These are phyloP conservation scores for Emmelina monodactyla DNA, from an alignment of 2,888 invertebrate species.

Conservation along the genomic window DNA sequence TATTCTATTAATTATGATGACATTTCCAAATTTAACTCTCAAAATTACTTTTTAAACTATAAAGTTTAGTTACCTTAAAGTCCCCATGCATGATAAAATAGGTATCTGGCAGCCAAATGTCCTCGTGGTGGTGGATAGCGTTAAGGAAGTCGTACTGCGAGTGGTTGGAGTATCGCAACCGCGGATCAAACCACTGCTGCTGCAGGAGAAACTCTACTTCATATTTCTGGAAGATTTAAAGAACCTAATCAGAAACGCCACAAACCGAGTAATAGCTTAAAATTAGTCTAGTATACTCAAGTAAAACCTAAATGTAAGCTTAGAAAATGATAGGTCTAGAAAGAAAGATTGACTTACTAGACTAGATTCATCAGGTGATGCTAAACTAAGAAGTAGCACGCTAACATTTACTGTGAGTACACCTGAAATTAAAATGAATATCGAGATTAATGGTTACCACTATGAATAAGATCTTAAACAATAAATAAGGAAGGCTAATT, in stretches of 20 bases:
- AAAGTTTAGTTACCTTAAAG: constrained; percentile 70
- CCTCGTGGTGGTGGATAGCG: constrained; percentile 91
- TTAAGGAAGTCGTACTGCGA: constrained; percentile 89
- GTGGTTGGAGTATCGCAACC: constrained; percentile 87
- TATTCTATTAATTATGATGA: not conserved
- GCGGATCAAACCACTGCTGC: constrained; percentile 93
- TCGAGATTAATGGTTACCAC: no score
- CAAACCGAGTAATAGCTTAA: constrained; percentile 1
- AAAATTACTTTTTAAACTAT: not conserved
- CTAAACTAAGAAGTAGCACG: constrained; percentile 90
- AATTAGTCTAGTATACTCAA: constrained; percentile 5
- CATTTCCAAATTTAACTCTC: not conserved
- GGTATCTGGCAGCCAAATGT: constrained; percentile 93
- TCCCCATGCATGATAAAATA: constrained; percentile 97
- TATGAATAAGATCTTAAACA: no score
- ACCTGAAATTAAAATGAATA: constrained; percentile 70
- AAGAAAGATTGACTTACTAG: constrained; percentile 73
- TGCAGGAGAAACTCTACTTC: constrained; percentile 94
- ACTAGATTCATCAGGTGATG: constrained; percentile 95
- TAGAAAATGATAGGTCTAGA: not conserved
- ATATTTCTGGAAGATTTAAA: constrained; percentile 80
- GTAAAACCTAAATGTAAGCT: no score
- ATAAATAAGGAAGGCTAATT: constrained; percentile 14
- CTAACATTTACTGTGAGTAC: constrained; percentile 93
- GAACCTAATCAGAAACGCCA: constrained; percentile 11